phyloP scores from a whole-genome alignment of 2,888 invertebrate genomes.

The Drosophila mercatorum region DNA sequence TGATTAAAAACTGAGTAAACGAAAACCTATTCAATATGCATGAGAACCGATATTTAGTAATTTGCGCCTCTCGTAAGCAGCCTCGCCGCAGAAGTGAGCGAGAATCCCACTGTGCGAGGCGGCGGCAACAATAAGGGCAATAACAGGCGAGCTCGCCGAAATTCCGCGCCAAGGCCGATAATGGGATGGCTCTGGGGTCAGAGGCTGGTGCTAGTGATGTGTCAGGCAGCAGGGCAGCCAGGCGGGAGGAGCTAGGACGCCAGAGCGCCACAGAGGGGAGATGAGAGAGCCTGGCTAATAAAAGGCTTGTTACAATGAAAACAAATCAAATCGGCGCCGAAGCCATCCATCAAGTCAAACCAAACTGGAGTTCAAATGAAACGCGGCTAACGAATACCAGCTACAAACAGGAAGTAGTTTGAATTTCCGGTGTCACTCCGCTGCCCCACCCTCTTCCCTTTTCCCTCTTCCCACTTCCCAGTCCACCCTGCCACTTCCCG shows the following conservation, averaged over 20 bases:
- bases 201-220: slow-evolving; percentile 41
- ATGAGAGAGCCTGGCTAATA: slow-evolving; percentile 61
- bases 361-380: slow-evolving; percentile 70
- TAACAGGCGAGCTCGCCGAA: slow-evolving; percentile 60
- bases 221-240: slow-evolving; percentile 12
- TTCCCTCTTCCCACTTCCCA: background rate
- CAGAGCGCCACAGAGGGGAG: slow-evolving; percentile 2
- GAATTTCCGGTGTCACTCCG: slow-evolving; percentile 78
- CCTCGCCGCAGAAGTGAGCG: no score
- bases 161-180: slow-evolving; percentile 55
- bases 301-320: slow-evolving; percentile 79
- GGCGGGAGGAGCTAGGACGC: background rate
- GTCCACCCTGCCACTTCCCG: no score
- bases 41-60: background rate
- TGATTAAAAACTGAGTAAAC: background rate
- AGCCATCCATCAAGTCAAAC: slow-evolving; percentile 71
- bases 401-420: slow-evolving; percentile 79
- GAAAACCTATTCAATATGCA: background rate
- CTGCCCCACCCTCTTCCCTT: background rate
- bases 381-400: slow-evolving; percentile 70
- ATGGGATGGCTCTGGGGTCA: slow-evolving; percentile 30
- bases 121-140: slow-evolving; percentile 66
- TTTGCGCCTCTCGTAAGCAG: no score
- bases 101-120: slow-evolving; percentile 5
- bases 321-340: slow-evolving; percentile 74